Evolutionary conservation across 2,797 vertebrate genomes (phyloP), one percentile per base, ranked within the genome.

Genomic region (Podarcis lilfordi): DNA sequence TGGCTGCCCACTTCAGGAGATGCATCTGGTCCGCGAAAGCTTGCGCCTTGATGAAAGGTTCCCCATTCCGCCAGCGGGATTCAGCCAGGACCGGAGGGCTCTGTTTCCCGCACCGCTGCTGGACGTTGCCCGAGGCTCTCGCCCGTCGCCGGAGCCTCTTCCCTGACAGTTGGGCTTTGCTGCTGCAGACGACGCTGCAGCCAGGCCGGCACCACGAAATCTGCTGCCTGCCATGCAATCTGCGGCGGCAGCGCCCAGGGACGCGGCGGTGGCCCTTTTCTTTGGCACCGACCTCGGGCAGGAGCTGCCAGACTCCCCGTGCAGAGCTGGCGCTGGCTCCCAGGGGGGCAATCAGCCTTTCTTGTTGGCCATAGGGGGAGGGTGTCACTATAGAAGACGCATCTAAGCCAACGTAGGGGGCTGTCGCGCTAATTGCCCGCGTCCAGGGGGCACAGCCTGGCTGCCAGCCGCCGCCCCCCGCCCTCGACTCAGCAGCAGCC

Each of bases 331-430:
- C 0, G 35, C 13, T 40, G 25, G 40, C 72, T 88, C 93, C 82
- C 68, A 3, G 21, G 86, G 77, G 89, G 86, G 72, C 89, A 92
- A 45, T 80, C 90, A 91, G 91, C 90, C 69, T 84, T 83, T 85
- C 84, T 87, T 32, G 27, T 1, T 8, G 40, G 15, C 23, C 27
- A n/a, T 13, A n/a, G 27, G 69, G 45, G 13, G 17, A 50, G 50
- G 8, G 40, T 37, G 27, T 10, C 55, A 27, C 27, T 15, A 15
- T 0, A 55, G 50, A 55, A 55, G 13, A 55, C 13, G 50, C 50
- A 55, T 55, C 50, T 55, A 55, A 55, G 50, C 50, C 0, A 55
- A 55, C 50, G 88, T 69, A 64, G 77, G 88, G 61, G 40, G 75
- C 82, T n/a, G 27, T 8, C 55, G 9, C n/a, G 50, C 74, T 50